Evolutionary conservation across 2,888 invertebrate species (phyloP).

Genomic region (Crocallis elinguaria): DNA sequence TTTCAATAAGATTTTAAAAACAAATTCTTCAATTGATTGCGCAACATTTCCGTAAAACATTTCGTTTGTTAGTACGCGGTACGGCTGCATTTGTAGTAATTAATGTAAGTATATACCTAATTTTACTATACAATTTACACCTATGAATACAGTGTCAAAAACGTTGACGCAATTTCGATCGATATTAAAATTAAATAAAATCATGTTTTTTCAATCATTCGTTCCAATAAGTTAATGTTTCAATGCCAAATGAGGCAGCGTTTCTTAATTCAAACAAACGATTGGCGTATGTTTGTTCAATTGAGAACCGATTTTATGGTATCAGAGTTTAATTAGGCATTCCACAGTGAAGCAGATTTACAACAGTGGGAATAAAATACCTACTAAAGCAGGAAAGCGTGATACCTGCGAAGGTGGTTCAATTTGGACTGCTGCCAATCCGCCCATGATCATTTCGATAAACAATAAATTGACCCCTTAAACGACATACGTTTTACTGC

Average conservation of each 20-base stretch:
- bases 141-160: slow-evolving; percentile 10
- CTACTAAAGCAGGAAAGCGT: slow-evolving; percentile 46
- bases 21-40: no score
- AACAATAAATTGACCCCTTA: slow-evolving; percentile 69
- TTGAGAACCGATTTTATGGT: slow-evolving; percentile 57
- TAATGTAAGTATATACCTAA: not conserved
- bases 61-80: not conserved
- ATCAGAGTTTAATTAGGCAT: slow-evolving; percentile 47
- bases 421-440: slow-evolving; percentile 62
- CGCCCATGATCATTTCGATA: slow-evolving; percentile 64
- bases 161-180: slow-evolving; percentile 16
- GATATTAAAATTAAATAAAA: slow-evolving; percentile 17
- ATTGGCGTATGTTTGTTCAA: slow-evolving; percentile 57
- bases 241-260: slow-evolving; percentile 43
- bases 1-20: not conserved
- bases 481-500: slow-evolving; percentile 54
- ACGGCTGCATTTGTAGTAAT: not conserved
- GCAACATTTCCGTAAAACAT: not conserved
- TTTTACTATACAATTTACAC: not conserved
- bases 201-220: slow-evolving; percentile 35
- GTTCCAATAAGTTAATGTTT: slow-evolving; percentile 31
- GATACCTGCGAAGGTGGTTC: slow-evolving; percentile 70
- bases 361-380: slow-evolving; percentile 36
- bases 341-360: slow-evolving; percentile 25
- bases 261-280: slow-evolving; percentile 48